Conservation (phyloP, 2,797 vertebrate species). For the Sebastes nivosus region DNA sequence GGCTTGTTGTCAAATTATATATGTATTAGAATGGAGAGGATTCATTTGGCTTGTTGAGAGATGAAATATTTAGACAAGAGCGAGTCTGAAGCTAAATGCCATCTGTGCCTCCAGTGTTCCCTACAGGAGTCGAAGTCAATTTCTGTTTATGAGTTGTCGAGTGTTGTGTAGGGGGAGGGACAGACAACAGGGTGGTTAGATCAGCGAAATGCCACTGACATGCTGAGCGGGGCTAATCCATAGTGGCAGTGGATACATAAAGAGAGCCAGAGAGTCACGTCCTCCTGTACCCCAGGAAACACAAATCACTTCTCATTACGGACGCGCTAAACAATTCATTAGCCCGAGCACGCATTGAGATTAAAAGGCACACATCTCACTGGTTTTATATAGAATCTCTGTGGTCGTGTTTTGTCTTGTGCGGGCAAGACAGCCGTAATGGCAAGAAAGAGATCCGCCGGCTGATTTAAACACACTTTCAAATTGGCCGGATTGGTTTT, state of each 20-base stretch:
- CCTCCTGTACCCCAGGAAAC: slow-evolving; percentile 63
- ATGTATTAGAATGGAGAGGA: slow-evolving; percentile 76
- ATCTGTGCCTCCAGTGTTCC: slow-evolving; percentile 78
- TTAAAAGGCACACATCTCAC: slow-evolving; percentile 47
- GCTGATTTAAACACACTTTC: slow-evolving; percentile 56
- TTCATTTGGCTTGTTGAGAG: slow-evolving; percentile 75
- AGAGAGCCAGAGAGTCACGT: slow-evolving; percentile 66
- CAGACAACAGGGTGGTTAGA: slow-evolving; percentile 71
- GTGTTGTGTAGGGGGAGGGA: slow-evolving; percentile 64
- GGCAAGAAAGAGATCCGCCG: slow-evolving; percentile 28
- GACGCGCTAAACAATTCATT: slow-evolving; percentile 71
- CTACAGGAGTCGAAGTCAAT: slow-evolving; percentile 77
- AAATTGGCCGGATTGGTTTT: slow-evolving; percentile 52
- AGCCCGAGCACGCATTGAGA: slow-evolving; percentile 41
- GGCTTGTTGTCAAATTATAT: slow-evolving; percentile 74
- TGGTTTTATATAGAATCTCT: slow-evolving; percentile 36
- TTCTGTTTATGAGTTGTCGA: slow-evolving; percentile 77
- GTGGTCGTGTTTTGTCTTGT: slow-evolving; percentile 38
- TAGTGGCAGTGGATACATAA: slow-evolving; percentile 70
- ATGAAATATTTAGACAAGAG: slow-evolving; percentile 82
- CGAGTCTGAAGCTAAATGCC: slow-evolving; percentile 76
- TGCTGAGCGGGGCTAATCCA: slow-evolving; percentile 72
- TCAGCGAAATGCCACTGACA: slow-evolving; percentile 73
- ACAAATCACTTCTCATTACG: slow-evolving; percentile 72
- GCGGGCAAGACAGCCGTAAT: slow-evolving; percentile 7